A percentile compares a stretch with the other conserved stretches of the same genome.
Evolutionary conservation across 2,888 invertebrate species (phyloP).

Genomic region (Epistrophe grossulariae): DNA sequence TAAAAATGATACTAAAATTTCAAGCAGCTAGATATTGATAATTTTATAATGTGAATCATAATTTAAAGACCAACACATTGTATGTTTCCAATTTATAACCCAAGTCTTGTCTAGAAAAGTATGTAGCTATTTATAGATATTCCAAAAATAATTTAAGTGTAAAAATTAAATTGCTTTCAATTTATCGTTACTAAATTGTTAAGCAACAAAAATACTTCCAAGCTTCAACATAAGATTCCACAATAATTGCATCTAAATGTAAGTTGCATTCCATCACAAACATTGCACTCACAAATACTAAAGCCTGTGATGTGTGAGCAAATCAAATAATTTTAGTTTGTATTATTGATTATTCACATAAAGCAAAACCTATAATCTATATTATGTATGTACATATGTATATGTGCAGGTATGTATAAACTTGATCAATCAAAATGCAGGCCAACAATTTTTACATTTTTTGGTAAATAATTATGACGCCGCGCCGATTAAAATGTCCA

Average conservation of each 20-base stretch:
- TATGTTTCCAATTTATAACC: neutral
- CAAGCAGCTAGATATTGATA: too few relatives aligned
- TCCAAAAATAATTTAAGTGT: slow-evolving; percentile 15
- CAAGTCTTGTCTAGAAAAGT: neutral
- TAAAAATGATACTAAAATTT: too few relatives aligned
- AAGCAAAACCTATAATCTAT: neutral
- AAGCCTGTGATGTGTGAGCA: neutral
- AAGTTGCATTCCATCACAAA: slow-evolving; percentile 9
- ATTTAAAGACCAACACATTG: neutral
- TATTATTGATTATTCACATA: neutral
- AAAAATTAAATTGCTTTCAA: slow-evolving; percentile 19
- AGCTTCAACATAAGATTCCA: slow-evolving; percentile 9
- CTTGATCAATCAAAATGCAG: slow-evolving; percentile 15
- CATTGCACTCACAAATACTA: slow-evolving; percentile 4
- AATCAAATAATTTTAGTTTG: neutral
- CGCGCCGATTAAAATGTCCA: slow-evolving; percentile 37
- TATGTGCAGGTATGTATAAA: neutral
- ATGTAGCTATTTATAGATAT: neutral
- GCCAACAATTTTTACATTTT: neutral
- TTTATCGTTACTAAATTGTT: slow-evolving; percentile 3
- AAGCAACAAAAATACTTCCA: slow-evolving; percentile 7
- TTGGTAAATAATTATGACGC: slow-evolving; percentile 23
- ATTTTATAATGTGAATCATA: neutral
- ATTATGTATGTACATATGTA: too few relatives aligned
- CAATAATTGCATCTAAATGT: slow-evolving; percentile 18